Conservation (phyloP, 2,113 vertebrate species). For the Benitochromis conjunctus region DNA sequence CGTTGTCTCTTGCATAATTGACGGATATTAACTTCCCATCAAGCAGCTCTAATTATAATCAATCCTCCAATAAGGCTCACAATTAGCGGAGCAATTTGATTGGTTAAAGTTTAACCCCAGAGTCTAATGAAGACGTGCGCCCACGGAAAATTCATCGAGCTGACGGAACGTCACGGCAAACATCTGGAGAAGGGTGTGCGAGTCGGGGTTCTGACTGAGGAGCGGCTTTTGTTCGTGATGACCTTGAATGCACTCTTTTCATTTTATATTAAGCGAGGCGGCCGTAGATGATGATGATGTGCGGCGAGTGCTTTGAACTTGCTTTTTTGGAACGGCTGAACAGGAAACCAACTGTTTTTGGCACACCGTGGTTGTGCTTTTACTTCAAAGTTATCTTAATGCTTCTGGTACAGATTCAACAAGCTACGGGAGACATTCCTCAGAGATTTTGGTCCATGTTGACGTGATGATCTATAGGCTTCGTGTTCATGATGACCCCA, state of each 20-base stretch:
- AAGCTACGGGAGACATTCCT: neutral
- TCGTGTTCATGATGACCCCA: neutral
- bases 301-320: neutral
- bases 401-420: neutral
- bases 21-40: conserved; percentile 66
- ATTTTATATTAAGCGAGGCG: neutral
- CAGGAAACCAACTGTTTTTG: neutral
- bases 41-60: conserved; percentile 90
- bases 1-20: conserved; percentile 73
- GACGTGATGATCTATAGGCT: neutral
- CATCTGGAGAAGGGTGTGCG: conserved; percentile 30
- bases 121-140: conserved; percentile 84
- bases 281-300: neutral
- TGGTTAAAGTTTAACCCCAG: conserved; percentile 81
- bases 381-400: neutral
- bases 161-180: neutral
- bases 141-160: conserved; percentile 79
- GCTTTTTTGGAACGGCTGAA: neutral
- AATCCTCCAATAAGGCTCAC: conserved; percentile 85
- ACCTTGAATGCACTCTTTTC: neutral
- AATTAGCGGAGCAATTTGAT: conserved; percentile 85
- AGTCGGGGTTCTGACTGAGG: neutral
- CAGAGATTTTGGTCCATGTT: neutral
- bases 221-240: neutral
- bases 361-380: neutral